Base-by-base conservation (phyloP, 2,888 invertebrate genomes). In the Mythimna vitellina region DNA sequence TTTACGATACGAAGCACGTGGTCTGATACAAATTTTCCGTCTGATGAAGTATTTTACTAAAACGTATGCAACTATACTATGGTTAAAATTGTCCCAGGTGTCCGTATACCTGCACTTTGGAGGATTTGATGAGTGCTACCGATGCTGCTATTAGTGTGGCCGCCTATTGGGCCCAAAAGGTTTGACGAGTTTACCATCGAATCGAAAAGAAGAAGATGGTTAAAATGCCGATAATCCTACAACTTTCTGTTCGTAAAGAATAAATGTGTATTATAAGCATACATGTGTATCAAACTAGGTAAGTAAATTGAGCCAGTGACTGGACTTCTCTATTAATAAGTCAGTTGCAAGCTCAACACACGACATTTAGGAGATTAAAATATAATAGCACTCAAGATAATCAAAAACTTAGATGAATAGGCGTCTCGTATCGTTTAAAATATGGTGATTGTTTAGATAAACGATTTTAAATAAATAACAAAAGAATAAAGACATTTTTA, bases 21-120 rank as follows among this genome's bases (percentile, higher is more conserved):
- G 80, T 78, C 67, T 62, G 75, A 75, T 72, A 89, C 85, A 90
- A 88, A 89, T 88, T 89, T 90, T 90, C 89, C 89, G 73, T 77
- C 64, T 69, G 25, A 42, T 32, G 12, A 61, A 65, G 51, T 61
- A 70, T 20, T 56, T 25, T 54, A 65, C 46, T 42, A 62, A 42
- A 73, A 66, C 32, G 65, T 66, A 70, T 61, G 38, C 75, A 75
- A 29, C 29, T 17, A 17, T 20, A 38, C 20, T 65, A 53, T 68
- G 61, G 25, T 65, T 71, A 53, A 71, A 62, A 58, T 58, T n/a
- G n/a, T n/a, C n/a, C n/a, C n/a, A n/a, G n/a, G n/a, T n/a, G n/a
- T n/a, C n/a, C n/a, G n/a, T n/a, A n/a, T n/a, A n/a, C n/a, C n/a
- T n/a, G n/a, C n/a, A n/a, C n/a, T n/a, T n/a, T n/a, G n/a, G n/a